Evolutionary conservation across 2,113 vertebrate genomes (phyloP).

Genomic region (Lampris incognitus): DNA sequence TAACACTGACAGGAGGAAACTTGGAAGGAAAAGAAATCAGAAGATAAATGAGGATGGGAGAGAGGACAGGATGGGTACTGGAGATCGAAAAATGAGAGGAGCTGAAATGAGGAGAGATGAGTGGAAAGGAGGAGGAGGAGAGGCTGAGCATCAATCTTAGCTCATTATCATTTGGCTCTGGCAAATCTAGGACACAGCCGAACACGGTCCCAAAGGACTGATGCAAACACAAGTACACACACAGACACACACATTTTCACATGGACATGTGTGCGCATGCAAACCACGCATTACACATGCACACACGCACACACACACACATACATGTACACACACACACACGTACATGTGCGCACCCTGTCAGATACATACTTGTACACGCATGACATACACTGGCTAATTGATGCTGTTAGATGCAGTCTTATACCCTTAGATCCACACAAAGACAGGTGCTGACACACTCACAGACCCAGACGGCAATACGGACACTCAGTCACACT

Average conservation of each 20-base stretch:
- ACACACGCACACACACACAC: slow-evolving; percentile 10
- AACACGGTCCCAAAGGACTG: slow-evolving; percentile 46
- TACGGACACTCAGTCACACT: not conserved
- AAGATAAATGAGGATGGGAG: not conserved
- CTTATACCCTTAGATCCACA: not conserved
- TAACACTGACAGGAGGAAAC: not conserved
- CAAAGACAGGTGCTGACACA: slow-evolving; percentile 7
- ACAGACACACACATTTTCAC: slow-evolving; percentile 15
- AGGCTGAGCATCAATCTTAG: slow-evolving; percentile 60
- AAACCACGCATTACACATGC: slow-evolving; percentile 8
- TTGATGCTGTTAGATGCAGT: no score
- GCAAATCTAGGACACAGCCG: slow-evolving; percentile 67
- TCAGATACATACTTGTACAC: no score
- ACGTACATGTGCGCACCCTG: not conserved
- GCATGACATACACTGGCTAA: no score
- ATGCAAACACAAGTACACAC: slow-evolving; percentile 13
- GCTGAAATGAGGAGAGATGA: not conserved
- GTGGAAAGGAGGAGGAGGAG: slow-evolving; percentile 11
- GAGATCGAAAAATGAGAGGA: not conserved
- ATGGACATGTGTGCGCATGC: slow-evolving; percentile 21
- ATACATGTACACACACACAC: not conserved
- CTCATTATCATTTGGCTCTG: slow-evolving; percentile 70
- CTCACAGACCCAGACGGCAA: not conserved
- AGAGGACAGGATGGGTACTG: not conserved
- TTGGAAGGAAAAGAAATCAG: not conserved